Base-by-base conservation (phyloP, 1,140 invertebrate species). In the Choristoneura fumiferana region DNA sequence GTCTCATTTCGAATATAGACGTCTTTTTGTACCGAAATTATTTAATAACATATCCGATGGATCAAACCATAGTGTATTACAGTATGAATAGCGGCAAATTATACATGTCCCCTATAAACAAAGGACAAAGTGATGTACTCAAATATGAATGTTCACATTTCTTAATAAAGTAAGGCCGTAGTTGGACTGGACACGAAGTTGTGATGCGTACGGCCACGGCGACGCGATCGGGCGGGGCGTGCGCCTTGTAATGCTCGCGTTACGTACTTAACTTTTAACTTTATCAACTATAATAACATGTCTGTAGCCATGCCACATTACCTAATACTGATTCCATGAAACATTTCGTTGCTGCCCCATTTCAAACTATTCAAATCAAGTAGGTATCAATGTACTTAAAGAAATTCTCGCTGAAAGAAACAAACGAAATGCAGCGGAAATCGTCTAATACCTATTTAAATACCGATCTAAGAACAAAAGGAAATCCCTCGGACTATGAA, bases 401-500 rank as follows among this genome's bases (percentile, higher is more conserved):
- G 22, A 29, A 29, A 29, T 29, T 29, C 22, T 29, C 6, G 6
- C 22, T 29, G 2, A 29, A 22, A 36, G 49, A 40, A 33, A 37
- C 14, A 35, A 58, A 58, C 43, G 15, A 58, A 58, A 58, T 52
- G 45, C 34, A 58, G 43, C 43, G 40, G 57, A 58, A 58, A 39
- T 14, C 34, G 35, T 52, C 57, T 58, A 52, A 58, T 52, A 49
- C 43, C 22, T 33, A 38, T 61, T 56, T 54, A 61, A 61, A 60
- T 61, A 55, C 22, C 52, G 54, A 59, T 68, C 56, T 38, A 55
- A 62, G 56, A 64, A 66, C 64, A 63, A 68, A 67, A 61, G 59
- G 38, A 29, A 63, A 65, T 56, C 57, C 45, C 57, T 61, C 62
- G 58, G 62, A 67, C 58, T 64, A 60, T 70, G 61, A 78, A 87